Evolutionary conservation across 2,113 vertebrate genomes (phyloP), one percentile per base, ranked within the genome.

Genomic region (Onychostoma macrolepis): DNA sequence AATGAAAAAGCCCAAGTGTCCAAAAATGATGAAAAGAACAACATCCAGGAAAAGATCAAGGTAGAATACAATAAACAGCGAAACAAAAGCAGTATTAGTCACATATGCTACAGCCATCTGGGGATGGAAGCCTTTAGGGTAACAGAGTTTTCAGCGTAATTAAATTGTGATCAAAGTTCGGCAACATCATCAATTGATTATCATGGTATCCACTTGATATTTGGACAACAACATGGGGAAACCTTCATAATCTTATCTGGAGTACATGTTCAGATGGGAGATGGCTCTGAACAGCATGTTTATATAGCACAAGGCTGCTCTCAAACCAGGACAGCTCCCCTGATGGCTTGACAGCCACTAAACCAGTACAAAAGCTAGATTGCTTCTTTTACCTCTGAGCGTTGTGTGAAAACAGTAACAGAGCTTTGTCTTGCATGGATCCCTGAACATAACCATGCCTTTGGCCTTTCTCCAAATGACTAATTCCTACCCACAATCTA

Each of bases 281-380:
- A 6, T 41, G 69, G 28, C 38, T 30, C 45, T 41, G 13, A 67
- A 74, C 24, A 80, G 21, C 63, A 58, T 43, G 81, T 71, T 43
- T 83, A 5, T 7, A 89, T 84, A 79, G 91, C 45, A 65, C 88
- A 19, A 53, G 56, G 63, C 75, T 30, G 41, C 36, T 84, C 76
- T 88, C 36, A 87, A 92, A 92, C 92, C 90, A 90, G 92, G 90
- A 87, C 90, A 88, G 86, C 81, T 92, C 91, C 89, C 92, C 87
- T 65, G 30, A 84, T 63, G 85, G 65, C 45, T 65, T 30, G 50
- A 41, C 28, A 71, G 81, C 38, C 48, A 63, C 80, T n/a, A 80
- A 77, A 85, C 43, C 77, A 38, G 17, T 2, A 61, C 33, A 63
- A 48, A 88, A 81, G 84, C 61, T 85, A 65, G 48, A 76, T 43